A percentile compares a stretch with the other conserved stretches of the same genome.
These are phyloP conservation scores for Drepana arcuata DNA, from an alignment of 1,140 invertebrate genomes.

Conservation along the genomic window DNA sequence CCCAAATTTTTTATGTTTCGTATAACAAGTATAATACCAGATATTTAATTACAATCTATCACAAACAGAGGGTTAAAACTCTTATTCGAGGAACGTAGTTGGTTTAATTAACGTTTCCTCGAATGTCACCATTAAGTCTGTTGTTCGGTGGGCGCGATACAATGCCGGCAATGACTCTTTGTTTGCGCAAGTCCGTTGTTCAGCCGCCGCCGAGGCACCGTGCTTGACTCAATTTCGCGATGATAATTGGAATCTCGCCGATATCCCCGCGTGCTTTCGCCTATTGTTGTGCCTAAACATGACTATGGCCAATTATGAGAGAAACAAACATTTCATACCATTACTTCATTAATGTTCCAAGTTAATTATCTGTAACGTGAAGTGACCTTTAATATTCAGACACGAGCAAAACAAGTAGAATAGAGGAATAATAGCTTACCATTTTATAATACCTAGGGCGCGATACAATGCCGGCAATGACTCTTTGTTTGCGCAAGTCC, in stretches of 20 bases:
- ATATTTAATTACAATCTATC: too few relatives aligned
- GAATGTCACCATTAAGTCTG: slow-evolving; percentile 55
- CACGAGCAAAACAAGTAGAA: too few relatives aligned
- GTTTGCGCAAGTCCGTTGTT: slow-evolving; percentile 42
- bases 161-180: slow-evolving; percentile 49
- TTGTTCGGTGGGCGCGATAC: slow-evolving; percentile 30
- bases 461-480: slow-evolving; percentile 43
- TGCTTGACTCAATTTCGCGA: slow-evolving; percentile 53
- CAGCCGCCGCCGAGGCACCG: slow-evolving; percentile 17
- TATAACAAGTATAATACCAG: too few relatives aligned
- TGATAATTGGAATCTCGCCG: slow-evolving; percentile 56
- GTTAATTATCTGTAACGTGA: too few relatives aligned
- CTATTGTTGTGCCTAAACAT: slow-evolving; percentile 54
- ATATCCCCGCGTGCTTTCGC: slow-evolving; percentile 36
- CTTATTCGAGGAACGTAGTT: slow-evolving; percentile 36
- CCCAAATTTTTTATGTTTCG: too few relatives aligned
- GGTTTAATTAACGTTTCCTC: slow-evolving; percentile 61
- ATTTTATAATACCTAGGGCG: too few relatives aligned
- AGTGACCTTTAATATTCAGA: too few relatives aligned
- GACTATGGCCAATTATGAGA: slow-evolving; percentile 51
- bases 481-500: slow-evolving; percentile 45
- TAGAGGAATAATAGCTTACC: too few relatives aligned
- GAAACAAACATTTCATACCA: slow-evolving; percentile 19
- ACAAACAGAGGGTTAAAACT: slow-evolving; percentile 33
- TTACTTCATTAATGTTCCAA: slow-evolving; percentile 12